These are phyloP conservation scores for Neoascia interrupta DNA, from an alignment of 2,888 invertebrate genomes.

Conservation along the genomic window DNA sequence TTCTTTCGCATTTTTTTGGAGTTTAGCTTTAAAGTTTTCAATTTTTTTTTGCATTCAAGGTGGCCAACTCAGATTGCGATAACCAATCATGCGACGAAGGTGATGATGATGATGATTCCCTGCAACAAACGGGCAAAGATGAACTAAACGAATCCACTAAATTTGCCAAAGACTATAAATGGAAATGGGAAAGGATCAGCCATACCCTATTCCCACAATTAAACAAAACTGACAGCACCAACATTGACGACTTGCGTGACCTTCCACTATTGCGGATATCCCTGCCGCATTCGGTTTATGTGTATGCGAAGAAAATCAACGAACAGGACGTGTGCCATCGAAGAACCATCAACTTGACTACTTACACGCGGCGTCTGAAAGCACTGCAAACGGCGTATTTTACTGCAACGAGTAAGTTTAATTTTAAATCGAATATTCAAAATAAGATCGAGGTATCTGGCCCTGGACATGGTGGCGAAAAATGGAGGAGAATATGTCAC, in stretches of 20 bases:
- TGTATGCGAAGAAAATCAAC: conserved; percentile 53
- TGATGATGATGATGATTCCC: too few species aligned
- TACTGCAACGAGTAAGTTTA: conserved; percentile 61
- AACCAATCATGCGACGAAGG: too few species aligned
- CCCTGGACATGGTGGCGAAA: too few species aligned
- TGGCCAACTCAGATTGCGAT: too few species aligned
- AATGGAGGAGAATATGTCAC: too few species aligned
- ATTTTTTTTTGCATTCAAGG: too few species aligned
- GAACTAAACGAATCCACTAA: too few species aligned
- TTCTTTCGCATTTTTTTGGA: too few species aligned
- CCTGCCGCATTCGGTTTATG: conserved; percentile 69
- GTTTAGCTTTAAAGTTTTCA: too few species aligned
- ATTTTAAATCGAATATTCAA: too few species aligned
- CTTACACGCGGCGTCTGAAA: conserved; percentile 49
- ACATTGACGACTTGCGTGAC: conserved; percentile 39
- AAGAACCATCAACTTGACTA: conserved; percentile 58
- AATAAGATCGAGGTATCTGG: too few species aligned
- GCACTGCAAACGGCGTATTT: conserved; percentile 53
- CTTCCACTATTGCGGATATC: conserved; percentile 65
- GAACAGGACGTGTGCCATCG: conserved; percentile 71
- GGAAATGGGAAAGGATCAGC: conserved; percentile 12
- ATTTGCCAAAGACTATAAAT: conserved; percentile 29
- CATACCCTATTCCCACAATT: conserved; percentile 70
- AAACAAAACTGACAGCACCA: conserved; percentile 58
- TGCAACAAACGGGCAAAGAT: too few species aligned